A percentile compares a stretch with the other conserved stretches of the same genome.
Evolutionary conservation across 1,140 invertebrate species (phyloP).

Genomic region (Camponotus floridanus): DNA sequence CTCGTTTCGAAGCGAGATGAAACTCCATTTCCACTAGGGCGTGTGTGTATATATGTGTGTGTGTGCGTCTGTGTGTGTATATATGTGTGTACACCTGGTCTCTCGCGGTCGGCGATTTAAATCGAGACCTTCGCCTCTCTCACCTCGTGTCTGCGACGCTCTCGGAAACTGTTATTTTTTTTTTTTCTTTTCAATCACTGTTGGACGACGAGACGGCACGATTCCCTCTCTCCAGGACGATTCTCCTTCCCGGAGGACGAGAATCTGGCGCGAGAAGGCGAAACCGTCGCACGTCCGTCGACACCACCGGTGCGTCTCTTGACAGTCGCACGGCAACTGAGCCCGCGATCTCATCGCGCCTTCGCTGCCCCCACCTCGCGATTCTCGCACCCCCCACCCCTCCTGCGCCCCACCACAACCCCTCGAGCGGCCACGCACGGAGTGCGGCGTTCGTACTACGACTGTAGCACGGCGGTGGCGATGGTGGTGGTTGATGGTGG

Average conservation of each 20-base stretch:
- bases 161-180: not conserved
- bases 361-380: slow-evolving; percentile 76
- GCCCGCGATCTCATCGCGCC: slow-evolving; percentile 81
- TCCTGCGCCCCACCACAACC: slow-evolving; percentile 30
- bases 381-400: slow-evolving; percentile 36
- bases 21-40: not conserved
- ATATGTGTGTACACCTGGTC: slow-evolving; percentile 42
- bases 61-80: slow-evolving; percentile 12
- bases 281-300: slow-evolving; percentile 35
- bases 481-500: not conserved
- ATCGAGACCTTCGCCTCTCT: slow-evolving; percentile 27
- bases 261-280: not conserved
- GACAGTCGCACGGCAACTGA: slow-evolving; percentile 86
- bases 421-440: slow-evolving; percentile 59
- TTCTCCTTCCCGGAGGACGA: not conserved
- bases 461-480: slow-evolving; percentile 23
- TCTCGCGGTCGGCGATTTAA: slow-evolving; percentile 58
- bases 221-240: not conserved
- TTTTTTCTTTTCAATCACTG: slow-evolving; percentile 17
- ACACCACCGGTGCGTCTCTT: slow-evolving; percentile 78
- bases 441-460: slow-evolving; percentile 67
- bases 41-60: not conserved
- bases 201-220: not conserved
- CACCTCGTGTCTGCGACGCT: not conserved
- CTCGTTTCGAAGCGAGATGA: slow-evolving; percentile 35